These are phyloP conservation scores for Melanerpes formicivorus DNA, from an alignment of 2,113 vertebrate genomes.

Conservation along the genomic window DNA sequence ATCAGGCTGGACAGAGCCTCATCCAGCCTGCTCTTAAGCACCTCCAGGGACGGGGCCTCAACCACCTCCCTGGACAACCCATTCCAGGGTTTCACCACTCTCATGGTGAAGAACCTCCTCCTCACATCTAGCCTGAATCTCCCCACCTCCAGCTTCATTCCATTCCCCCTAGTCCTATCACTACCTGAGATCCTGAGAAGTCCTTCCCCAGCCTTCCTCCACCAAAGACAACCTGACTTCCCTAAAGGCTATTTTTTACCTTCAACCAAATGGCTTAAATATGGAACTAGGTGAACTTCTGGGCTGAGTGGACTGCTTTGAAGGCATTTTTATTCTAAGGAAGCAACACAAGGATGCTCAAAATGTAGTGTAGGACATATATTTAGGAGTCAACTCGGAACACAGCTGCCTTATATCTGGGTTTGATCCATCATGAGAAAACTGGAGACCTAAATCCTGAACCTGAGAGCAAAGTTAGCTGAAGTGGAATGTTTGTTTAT, in stretches of 20 bases:
- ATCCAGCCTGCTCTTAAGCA: too few relatives aligned
- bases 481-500: slow-evolving; percentile 58
- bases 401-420: not conserved
- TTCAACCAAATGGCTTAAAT: not conserved
- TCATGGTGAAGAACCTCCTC: too few relatives aligned
- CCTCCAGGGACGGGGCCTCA: too few relatives aligned
- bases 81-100: too few relatives aligned
- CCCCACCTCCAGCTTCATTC: too few relatives aligned
- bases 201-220: too few relatives aligned
- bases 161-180: too few relatives aligned
- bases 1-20: too few relatives aligned
- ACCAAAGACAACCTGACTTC: not conserved
- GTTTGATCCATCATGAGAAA: slow-evolving; percentile 2
- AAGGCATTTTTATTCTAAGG: not conserved
- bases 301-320: not conserved
- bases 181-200: too few relatives aligned
- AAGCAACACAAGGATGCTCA: not conserved
- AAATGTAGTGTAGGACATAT: not conserved
- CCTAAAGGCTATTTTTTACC: not conserved
- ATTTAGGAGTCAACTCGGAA: not conserved
- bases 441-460: not conserved
- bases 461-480: slow-evolving; percentile 39
- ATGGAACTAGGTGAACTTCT: not conserved
- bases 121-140: too few relatives aligned
- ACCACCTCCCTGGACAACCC: too few relatives aligned